phyloP scores from a whole-genome alignment of 2,888 invertebrate species.

The Cybosia mesomella region DNA sequence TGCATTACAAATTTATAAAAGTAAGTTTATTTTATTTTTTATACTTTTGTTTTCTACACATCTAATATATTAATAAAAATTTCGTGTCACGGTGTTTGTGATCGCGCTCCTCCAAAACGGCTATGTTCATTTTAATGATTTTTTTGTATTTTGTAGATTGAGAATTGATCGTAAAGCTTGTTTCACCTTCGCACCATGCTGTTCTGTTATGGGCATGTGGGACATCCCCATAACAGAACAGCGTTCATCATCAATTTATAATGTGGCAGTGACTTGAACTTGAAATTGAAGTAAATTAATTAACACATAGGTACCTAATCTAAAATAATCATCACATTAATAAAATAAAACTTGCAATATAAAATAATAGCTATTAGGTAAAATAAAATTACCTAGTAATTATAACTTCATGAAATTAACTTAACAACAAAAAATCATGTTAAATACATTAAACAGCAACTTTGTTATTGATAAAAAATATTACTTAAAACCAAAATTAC shows the following conservation, averaged over 20 bases:
- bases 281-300: neutral
- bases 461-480: neutral
- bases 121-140: too few relatives aligned
- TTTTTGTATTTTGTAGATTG: too few relatives aligned
- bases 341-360: neutral
- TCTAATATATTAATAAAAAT: neutral
- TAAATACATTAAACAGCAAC: neutral
- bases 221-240: too few relatives aligned
- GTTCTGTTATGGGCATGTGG: too few relatives aligned
- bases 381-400: neutral
- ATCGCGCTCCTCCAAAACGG: too few relatives aligned
- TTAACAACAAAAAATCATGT: neutral
- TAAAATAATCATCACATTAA: neutral
- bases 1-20: slow-evolving; percentile 28
- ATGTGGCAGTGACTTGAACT: too few relatives aligned
- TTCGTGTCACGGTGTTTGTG: too few relatives aligned
- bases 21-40: slow-evolving; percentile 34
- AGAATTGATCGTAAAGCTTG: too few relatives aligned
- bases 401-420: neutral
- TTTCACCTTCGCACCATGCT: too few relatives aligned
- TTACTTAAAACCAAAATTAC: neutral
- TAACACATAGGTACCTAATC: neutral
- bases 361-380: neutral
- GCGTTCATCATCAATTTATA: too few relatives aligned
- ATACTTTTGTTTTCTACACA: neutral